Evolutionary conservation across 1,140 invertebrate genomes (phyloP).

Genomic region (Cryptotermes secundus): DNA sequence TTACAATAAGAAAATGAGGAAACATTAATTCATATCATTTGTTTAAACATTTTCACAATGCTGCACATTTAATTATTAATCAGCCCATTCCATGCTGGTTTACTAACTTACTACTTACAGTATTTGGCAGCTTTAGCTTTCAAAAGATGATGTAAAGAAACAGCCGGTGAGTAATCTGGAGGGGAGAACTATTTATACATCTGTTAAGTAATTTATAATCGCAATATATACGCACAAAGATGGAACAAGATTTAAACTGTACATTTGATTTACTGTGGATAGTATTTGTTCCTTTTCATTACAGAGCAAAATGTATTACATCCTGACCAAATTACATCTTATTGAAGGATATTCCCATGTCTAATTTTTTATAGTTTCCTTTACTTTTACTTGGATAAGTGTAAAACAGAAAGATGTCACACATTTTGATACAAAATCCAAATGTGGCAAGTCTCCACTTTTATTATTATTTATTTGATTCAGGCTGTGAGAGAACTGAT

Average conservation of each 20-base stretch:
- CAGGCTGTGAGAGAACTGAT: background rate
- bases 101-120: background rate
- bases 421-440: background rate
- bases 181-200: background rate
- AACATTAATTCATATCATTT: background rate
- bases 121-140: background rate
- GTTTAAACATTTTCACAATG: background rate
- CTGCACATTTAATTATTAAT: conserved; percentile 18
- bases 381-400: too few species aligned
- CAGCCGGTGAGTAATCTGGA: background rate
- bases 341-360: too few species aligned
- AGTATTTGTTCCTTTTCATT: background rate
- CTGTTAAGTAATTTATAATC: background rate
- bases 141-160: background rate
- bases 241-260: conserved; percentile 6
- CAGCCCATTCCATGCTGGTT: background rate
- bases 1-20: background rate
- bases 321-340: background rate
- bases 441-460: background rate
- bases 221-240: conserved; percentile 11
- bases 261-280: conserved; percentile 1
- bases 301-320: background rate
- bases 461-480: background rate
- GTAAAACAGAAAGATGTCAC: too few species aligned
- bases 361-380: too few species aligned